Base-by-base conservation (phyloP, 2,888 invertebrate species). In the Scaptomyza flava region DNA sequence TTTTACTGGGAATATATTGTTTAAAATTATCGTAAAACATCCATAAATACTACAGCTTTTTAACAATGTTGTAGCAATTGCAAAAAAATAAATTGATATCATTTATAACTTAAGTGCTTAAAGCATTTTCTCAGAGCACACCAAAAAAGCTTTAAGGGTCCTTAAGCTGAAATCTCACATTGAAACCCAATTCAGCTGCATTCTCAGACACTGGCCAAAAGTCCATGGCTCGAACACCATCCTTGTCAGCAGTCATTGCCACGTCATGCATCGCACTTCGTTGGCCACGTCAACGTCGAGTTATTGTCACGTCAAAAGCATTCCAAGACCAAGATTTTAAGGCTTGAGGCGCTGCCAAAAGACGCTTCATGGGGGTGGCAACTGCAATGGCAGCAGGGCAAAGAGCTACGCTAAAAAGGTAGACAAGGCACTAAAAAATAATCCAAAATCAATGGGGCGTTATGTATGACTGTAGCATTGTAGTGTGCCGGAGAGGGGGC, bases 391-490 rank as follows among this genome's bases (percentile, higher is more conserved):
- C 17, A 17, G 17, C 45, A 17, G 72, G 42, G 67, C 66, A 57
- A 58, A 20, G 4, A 14, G 38, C 36, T 36, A n/a, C n/a, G 78
- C 64, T 58, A 66, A 74, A 80, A 87, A 87, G 85, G 87, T 87
- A 83, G 71, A 73, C 71, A 75, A 74, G 81, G 69, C 87, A 79
- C 73, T 72, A 84, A 85, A 87, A 87, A 81, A 86, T 88, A 86
- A 86, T 86, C 86, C 88, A 85, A 84, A 88, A 73, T 76, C 88
- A 86, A 86, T 86, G 83, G 86, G 86, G 86, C 88, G 86, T 81
- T 78, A 81, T 87, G 79, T 68, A 82, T 79, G 72, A 42, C 41
- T 31, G 27, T 41, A 6, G 27, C 8, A 9, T 75, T 47, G 36
- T 14, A 20, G 50, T 20, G 34, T 1, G 17, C 17, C 1, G 17